Evolutionary conservation across 1,140 invertebrate genomes (phyloP), one percentile per base, ranked within the genome.

Genomic region (Aphelenchoides fujianensis): DNA sequence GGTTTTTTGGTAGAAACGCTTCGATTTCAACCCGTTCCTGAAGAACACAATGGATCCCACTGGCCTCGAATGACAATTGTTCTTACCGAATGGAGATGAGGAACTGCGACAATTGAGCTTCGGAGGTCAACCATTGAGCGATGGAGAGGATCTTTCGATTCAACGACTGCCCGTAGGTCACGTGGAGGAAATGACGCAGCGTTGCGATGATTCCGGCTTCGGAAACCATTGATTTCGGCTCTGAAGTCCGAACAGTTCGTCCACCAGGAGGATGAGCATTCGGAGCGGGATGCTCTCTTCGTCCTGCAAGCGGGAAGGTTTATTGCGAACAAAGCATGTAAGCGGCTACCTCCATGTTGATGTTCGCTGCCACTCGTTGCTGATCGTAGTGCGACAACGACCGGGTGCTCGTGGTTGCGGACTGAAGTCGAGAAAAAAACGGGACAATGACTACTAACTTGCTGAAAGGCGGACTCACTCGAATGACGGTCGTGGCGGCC

Each of bases 221-320:
- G 85, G 27, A 95, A n/a, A 86, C 92, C 93, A 95, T 77, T 92
- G 91, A 85, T 93, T 92, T 77, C 91, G 88, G 52, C 90, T 90
- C 85, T 91, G 90, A 53, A 94, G 85, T 84, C 94, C 92, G 86
- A 95, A 95, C 2, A 95, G 90, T 88, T 95, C 93, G 83, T 94
- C 92, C 88, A 94, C 90, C 53, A 95, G 84, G 1, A 94, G 85
- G 36, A 95, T 84, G 85, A 94, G 89, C 74, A 94, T 92, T 75
- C 92, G 87, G 62, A 94, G 84, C 16, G 92, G 92, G 86, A 94
- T 92, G 85, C 92, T 93, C 79, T 93, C 91, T 78, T 73, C 48
- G 9, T 78, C 76, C 52, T 41, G 23, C 27, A 72, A 70, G 19
- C 9, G 7, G 2, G n/a, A 66, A 9, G 53, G 36, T 30, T 61